Evolutionary conservation across 2,888 invertebrate genomes (phyloP), one percentile per base, ranked within the genome.

Genomic region (Anaspis maculata): DNA sequence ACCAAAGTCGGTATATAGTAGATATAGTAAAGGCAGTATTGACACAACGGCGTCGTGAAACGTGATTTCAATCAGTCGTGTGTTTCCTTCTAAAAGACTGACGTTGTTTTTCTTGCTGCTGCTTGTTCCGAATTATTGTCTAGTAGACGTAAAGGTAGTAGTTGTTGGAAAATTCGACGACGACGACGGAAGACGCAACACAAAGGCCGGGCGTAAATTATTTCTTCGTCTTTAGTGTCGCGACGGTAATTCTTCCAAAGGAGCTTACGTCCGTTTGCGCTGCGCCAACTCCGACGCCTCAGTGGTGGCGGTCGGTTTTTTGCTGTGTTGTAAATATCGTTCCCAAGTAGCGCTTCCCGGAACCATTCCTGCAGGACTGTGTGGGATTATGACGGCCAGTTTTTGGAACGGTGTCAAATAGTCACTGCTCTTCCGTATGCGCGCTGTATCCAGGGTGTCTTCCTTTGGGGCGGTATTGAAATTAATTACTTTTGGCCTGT

Each of bases 1-100:
- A 33, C n/a, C n/a, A n/a, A 21, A 27, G 21, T 6, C 24, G 13
- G 27, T n/a, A n/a, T n/a, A n/a, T n/a, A n/a, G n/a, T n/a, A n/a
- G n/a, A n/a, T n/a, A n/a, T n/a, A n/a, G n/a, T 25, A 25, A 31
- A 35, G 33, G 30, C 33, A n/a, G 19, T 41, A 32, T 38, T 34
- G 40, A 44, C 30, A 39, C 38, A 32, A 34, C 32, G 30, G 30
- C 29, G 7, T n/a, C n/a, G n/a, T n/a, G 15, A 36, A 34, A 39
- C 25, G 30, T 30, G 32, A 30, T 41, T 41, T 37, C 34, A 34
- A 35, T 45, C 38, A 34, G 35, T 39, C 30, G 28, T 41, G 37
- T 27, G 30, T 41, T 38, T 27, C 13, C 32, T 13, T 27, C 13
- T 27, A 25, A 40, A 34, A 42, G 36, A 39, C 36, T 36, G 39